phyloP scores from a whole-genome alignment of 2,797 vertebrate genomes.

The Dicrostonyx torquatus region DNA sequence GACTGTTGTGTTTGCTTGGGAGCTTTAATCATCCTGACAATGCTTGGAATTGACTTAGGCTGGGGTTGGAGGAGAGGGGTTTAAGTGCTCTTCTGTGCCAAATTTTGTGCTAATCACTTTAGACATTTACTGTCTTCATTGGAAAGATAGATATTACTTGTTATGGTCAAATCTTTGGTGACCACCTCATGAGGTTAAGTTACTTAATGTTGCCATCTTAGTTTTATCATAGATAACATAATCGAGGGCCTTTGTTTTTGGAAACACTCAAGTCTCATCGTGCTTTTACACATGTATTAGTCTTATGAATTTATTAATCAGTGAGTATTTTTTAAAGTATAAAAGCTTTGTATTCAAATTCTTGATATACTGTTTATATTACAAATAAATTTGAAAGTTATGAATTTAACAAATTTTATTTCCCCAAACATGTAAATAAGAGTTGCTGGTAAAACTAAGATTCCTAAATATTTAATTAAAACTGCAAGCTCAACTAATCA shows the following conservation, averaged over 20 bases:
- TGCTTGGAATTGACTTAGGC: background rate
- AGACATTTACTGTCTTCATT: background rate
- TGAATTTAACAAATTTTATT: constrained; percentile 48
- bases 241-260: background rate
- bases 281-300: constrained; percentile 33
- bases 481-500: constrained; percentile 34
- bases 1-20: background rate
- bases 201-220: background rate
- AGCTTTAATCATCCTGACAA: background rate
- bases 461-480: constrained; percentile 71
- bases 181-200: background rate
- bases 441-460: constrained; percentile 39
- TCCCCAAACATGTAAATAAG: constrained; percentile 64
- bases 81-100: background rate
- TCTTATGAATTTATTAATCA: constrained; percentile 48
- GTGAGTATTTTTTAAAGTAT: constrained; percentile 19
- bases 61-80: background rate
- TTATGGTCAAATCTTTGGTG: background rate
- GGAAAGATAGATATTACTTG: background rate
- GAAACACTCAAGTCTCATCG: constrained; percentile 6
- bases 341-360: constrained; percentile 22
- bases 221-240: background rate
- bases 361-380: constrained; percentile 46
- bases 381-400: constrained; percentile 49
- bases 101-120: background rate